Conservation (phyloP, 2,888 invertebrate species). For the Hyles lineata region DNA sequence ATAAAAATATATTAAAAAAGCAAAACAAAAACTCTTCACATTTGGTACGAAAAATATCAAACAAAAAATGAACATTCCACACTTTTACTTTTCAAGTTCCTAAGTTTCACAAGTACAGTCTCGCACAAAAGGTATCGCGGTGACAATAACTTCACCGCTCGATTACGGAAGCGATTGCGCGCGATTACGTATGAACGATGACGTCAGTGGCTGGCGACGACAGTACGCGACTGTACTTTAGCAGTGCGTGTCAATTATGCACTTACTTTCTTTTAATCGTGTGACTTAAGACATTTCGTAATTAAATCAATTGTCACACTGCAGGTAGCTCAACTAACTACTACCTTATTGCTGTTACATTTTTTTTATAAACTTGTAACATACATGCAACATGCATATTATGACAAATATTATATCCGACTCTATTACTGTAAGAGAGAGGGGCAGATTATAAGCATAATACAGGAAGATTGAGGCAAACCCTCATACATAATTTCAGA, state of each 20-base stretch:
- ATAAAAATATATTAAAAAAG: too few relatives aligned
- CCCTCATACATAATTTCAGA: too few relatives aligned
- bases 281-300: not conserved
- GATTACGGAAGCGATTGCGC: slow-evolving; percentile 17
- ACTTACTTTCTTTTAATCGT: slow-evolving; percentile 17
- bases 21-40: not conserved
- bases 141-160: slow-evolving; percentile 12
- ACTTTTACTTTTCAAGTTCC: not conserved
- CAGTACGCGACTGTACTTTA: not conserved
- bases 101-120: not conserved
- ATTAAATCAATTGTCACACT: not conserved
- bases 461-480: too few relatives aligned
- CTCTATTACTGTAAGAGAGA: too few relatives aligned
- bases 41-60: not conserved
- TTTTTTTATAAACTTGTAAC: too few relatives aligned
- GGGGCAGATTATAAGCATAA: too few relatives aligned
- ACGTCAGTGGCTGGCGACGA: not conserved
- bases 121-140: not conserved
- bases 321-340: not conserved
- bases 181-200: slow-evolving; percentile 17
- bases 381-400: too few relatives aligned
- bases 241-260: not conserved
- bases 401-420: too few relatives aligned
- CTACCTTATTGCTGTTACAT: not conserved
- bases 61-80: not conserved